Evolutionary conservation across 2,113 vertebrate genomes (phyloP), one percentile per base, ranked within the genome.

Genomic region (Oophaga pumilio): DNA sequence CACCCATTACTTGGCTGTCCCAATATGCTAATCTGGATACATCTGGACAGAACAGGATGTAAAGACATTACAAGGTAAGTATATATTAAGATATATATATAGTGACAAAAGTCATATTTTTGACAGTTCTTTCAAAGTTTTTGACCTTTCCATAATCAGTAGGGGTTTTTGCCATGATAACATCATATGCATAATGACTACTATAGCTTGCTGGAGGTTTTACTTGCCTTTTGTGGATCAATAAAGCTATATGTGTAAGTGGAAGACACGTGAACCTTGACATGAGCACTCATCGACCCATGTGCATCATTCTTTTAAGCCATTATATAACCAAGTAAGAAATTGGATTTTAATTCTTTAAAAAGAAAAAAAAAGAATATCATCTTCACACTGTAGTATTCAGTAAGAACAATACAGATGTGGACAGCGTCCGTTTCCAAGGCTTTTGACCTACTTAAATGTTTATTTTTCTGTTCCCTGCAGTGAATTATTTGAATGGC

Each of bases 381-480:
- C 6, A 53, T 24, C 11, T 77, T 77, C 22, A 56, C 20, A 24
- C 49, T 76, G 49, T n/a, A 57, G n/a, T 17, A 24, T 59, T 59
- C n/a, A 57, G 14, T 43, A 60, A 18, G 78, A 80, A 80, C 52
- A 80, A 59, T 57, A 9, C 56, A 60, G 78, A 80, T 43, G 56
- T 60, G 78, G 78, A 80, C 78, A 57, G 12, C 78, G 22, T 60
- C 1, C 17, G 57, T 80, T 79, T 79, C 56, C 53, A 79, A 53
- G 56, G 53, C 53, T 60, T 59, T 59, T 80, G 78, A 57, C 78
- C 50, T 52, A 53, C 76, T 77, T 77, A 53, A 77, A 52, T 77
- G 76, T 77, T 77, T 77, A 53, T 77, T 77, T 77, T 74, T 77
- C n/a, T n/a, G 50, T 53, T 77, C 50, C 76, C 76, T 14, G 57